Percentiles rank a stretch among this genome's conserved stretches.
Evolutionary conservation across 92 coral and sea anemone species (phyloP).

Genomic region (Siderastrea siderea): DNA sequence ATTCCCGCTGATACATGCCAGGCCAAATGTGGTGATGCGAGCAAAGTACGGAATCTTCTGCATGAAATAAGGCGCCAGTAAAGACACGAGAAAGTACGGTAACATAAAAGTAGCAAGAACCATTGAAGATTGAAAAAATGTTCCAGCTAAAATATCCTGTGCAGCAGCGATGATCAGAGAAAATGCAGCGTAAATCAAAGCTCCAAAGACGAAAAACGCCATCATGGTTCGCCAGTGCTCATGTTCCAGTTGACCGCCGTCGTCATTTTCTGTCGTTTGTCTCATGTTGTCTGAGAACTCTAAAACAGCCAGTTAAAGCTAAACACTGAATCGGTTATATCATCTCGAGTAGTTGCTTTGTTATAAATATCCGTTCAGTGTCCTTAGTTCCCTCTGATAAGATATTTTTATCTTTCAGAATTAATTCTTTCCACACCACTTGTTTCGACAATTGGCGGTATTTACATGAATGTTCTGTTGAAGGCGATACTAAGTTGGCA

Average conservation of each 20-base stretch:
- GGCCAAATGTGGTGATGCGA: conserved; percentile 57
- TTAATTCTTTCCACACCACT: no score
- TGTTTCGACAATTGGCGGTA: no score
- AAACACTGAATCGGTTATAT: no score
- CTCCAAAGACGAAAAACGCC: conserved; percentile 75
- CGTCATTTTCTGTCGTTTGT: no score
- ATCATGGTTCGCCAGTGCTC: conserved; percentile 62
- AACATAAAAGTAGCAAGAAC: conserved; percentile 67
- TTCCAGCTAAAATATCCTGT: conserved; percentile 82
- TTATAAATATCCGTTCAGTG: no score
- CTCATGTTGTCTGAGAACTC: no score
- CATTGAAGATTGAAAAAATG: conserved; percentile 75
- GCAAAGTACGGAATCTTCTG: conserved; percentile 71
- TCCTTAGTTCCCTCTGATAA: no score
- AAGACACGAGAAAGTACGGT: conserved; percentile 64
- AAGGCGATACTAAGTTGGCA: no score
- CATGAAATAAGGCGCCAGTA: conserved; percentile 81
- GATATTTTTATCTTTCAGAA: no score
- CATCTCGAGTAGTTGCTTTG: no score
- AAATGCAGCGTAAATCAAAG: conserved; percentile 18
- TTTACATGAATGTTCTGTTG: no score
- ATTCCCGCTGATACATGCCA: conserved; percentile 51
- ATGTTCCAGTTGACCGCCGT: conserved; percentile 3
- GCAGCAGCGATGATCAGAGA: conserved; percentile 73
- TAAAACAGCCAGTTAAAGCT: no score